Evolutionary conservation across 1,140 invertebrate species (phyloP).

Genomic region (Vollenhovia emeryi): DNA sequence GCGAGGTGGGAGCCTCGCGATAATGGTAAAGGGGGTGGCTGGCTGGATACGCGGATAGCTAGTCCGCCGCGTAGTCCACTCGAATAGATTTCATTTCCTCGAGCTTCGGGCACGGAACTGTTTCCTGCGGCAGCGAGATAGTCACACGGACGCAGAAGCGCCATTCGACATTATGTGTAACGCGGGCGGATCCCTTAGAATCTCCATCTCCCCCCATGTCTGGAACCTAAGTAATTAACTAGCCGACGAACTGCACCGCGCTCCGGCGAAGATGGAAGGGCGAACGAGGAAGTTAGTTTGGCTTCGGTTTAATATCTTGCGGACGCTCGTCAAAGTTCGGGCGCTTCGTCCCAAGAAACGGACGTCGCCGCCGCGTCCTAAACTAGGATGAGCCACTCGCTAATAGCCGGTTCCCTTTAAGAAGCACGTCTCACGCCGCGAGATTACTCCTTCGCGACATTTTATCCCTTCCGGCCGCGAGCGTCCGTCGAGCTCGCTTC

Average conservation of each 20-base stretch:
- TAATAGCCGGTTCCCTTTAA: slow-evolving; percentile 53
- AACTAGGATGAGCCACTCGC: slow-evolving; percentile 37
- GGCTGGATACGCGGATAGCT: slow-evolving; percentile 53
- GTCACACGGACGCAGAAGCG: slow-evolving; percentile 14
- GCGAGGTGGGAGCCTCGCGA: slow-evolving; percentile 15
- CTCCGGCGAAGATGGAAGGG: slow-evolving; percentile 37
- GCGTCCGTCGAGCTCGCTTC: not conserved
- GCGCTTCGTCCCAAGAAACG: slow-evolving; percentile 30
- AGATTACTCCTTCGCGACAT: slow-evolving; percentile 36
- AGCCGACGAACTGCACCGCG: slow-evolving; percentile 55
- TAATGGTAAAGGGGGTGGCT: not conserved
- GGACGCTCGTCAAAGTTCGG: slow-evolving; percentile 56
- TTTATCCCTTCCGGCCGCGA: slow-evolving; percentile 20
- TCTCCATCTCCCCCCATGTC: slow-evolving; percentile 41
- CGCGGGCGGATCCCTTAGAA: slow-evolving; percentile 28
- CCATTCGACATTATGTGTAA: slow-evolving; percentile 32
- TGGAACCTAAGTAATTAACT: slow-evolving; percentile 76
- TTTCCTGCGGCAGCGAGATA: slow-evolving; percentile 32
- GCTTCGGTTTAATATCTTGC: slow-evolving; percentile 61
- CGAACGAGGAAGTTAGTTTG: slow-evolving; percentile 50
- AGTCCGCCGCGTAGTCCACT: slow-evolving; percentile 56
- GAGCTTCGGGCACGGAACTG: slow-evolving; percentile 56
- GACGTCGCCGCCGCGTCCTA: slow-evolving; percentile 28
- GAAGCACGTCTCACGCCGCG: slow-evolving; percentile 26
- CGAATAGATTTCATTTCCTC: slow-evolving; percentile 75